Evolutionary conservation across 2,113 vertebrate species (phyloP).

Genomic region (Rhabdornis inornatus): DNA sequence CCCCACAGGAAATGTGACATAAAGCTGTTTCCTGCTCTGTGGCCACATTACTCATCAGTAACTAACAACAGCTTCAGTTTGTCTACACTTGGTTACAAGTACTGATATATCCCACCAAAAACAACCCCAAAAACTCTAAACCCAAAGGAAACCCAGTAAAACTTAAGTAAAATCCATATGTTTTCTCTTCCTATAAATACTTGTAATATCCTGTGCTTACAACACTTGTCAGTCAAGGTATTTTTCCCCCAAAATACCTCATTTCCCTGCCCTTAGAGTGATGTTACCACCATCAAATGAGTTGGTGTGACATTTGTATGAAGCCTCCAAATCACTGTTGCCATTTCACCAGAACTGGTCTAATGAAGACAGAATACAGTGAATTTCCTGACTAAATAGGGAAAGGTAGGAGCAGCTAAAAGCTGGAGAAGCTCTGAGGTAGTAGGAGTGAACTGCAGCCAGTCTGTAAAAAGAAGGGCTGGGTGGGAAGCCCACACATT

Average conservation of each 20-base stretch:
- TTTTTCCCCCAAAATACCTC: accelerated
- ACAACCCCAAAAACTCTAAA: not conserved
- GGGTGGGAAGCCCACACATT: not conserved
- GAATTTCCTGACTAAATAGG: not conserved
- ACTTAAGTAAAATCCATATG: not conserved
- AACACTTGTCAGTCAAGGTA: not conserved
- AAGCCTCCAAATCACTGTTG: not conserved
- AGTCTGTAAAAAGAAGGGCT: not conserved
- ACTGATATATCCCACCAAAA: accelerated
- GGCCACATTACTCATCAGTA: not conserved
- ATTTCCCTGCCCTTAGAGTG: not conserved
- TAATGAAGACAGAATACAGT: not conserved
- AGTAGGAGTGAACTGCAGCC: not conserved
- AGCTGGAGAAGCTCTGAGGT: not conserved
- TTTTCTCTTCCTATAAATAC: not conserved
- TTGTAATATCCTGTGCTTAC: not conserved
- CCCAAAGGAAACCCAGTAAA: not conserved
- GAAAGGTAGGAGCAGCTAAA: not conserved
- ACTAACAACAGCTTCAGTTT: not conserved
- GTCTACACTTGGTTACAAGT: not conserved
- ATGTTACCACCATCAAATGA: not conserved
- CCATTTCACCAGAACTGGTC: not conserved
- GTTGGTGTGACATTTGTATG: accelerated
- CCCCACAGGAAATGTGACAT: not conserved
- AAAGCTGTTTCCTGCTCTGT: constrained; percentile 29